phyloP scores from a whole-genome alignment of 2,888 invertebrate genomes.

The Cecidostiba fungosa region DNA sequence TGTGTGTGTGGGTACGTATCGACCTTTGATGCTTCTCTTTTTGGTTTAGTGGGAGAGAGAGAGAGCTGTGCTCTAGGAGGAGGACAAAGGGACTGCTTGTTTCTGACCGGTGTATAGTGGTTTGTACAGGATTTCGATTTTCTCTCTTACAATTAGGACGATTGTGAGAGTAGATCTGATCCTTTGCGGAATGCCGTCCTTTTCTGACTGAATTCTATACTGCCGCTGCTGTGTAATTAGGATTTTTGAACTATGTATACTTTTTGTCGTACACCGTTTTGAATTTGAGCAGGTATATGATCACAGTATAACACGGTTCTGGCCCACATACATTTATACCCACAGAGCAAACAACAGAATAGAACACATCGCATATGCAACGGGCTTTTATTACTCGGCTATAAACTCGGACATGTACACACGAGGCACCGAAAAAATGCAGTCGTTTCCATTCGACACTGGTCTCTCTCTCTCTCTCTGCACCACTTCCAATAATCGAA shows the following conservation, averaged over 20 bases:
- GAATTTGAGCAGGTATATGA: no score
- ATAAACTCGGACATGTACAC: neutral
- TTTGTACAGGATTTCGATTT: neutral
- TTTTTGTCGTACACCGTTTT: neutral
- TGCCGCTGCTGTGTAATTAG: neutral
- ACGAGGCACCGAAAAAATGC: neutral
- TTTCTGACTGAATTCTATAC: neutral
- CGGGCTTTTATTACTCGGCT: neutral
- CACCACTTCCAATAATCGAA: slow-evolving; percentile 21
- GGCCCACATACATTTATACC: neutral
- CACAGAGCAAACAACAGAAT: neutral
- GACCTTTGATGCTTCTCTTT: neutral
- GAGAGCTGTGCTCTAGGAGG: neutral
- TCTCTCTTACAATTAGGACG: slow-evolving; percentile 1
- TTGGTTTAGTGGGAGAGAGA: neutral
- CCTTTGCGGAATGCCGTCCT: neutral
- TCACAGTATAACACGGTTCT: no score
- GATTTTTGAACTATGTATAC: neutral
- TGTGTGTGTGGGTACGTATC: neutral
- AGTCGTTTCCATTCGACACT: neutral
- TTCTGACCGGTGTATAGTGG: neutral
- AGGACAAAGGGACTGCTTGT: neutral
- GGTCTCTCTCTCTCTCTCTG: neutral
- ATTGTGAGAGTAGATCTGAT: neutral
- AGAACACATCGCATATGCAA: no score